A percentile compares a stretch with the other conserved stretches of the same genome.
Conservation (phyloP, 2,888 invertebrate species). For the Drosophila trichaetosa region DNA sequence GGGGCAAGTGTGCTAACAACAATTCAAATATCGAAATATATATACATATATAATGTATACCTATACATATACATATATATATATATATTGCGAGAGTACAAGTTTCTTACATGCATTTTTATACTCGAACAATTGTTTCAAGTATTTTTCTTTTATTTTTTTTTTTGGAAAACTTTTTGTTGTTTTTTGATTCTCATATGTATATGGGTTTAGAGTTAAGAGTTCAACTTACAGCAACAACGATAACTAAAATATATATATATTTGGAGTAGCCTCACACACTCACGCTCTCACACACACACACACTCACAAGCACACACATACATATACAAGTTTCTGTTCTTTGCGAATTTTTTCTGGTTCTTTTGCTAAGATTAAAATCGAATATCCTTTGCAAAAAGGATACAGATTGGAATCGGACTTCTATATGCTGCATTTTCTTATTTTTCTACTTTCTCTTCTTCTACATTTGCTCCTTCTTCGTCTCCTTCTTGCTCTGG, state of each 20-base stretch:
- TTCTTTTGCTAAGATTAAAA: slow-evolving; percentile 65
- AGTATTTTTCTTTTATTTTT: slow-evolving; percentile 13
- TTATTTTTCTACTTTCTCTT: slow-evolving; percentile 13
- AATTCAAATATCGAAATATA: slow-evolving; percentile 55
- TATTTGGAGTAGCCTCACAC: not conserved
- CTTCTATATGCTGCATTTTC: not conserved
- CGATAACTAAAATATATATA: slow-evolving; percentile 26
- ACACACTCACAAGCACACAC: slow-evolving; percentile 11
- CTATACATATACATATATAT: not conserved
- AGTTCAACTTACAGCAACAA: slow-evolving; percentile 52
- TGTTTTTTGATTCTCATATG: slow-evolving; percentile 54
- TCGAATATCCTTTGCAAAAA: slow-evolving; percentile 17
- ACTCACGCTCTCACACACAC: not conserved
- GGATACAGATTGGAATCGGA: not conserved
- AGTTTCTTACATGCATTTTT: slow-evolving; percentile 21
- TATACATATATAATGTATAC: not conserved
- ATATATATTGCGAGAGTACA: slow-evolving; percentile 10
- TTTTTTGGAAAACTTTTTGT: slow-evolving; percentile 49
- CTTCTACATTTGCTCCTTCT: slow-evolving; percentile 34
- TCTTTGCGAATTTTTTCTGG: slow-evolving; percentile 33
- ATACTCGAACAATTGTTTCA: slow-evolving; percentile 37
- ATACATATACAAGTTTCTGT: slow-evolving; percentile 4
- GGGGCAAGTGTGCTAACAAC: slow-evolving; percentile 68
- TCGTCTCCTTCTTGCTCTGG: slow-evolving; percentile 38
- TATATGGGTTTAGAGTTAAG: slow-evolving; percentile 30